Conservation (phyloP, 1,140 invertebrate species). For the Sitophilus oryzae region DNA sequence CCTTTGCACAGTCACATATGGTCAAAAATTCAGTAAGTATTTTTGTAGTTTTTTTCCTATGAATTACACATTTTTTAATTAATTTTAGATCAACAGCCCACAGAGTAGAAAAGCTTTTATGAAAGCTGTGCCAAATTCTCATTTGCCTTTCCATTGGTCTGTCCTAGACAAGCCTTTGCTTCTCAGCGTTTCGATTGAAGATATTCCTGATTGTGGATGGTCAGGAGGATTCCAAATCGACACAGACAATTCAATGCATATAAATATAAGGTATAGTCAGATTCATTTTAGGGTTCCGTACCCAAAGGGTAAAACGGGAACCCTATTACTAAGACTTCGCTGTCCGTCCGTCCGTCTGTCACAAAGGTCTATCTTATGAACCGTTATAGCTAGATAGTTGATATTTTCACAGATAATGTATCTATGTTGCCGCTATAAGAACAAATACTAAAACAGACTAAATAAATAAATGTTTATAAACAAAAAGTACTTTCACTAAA, state of each 20-base stretch:
- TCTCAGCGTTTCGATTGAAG: constrained; percentile 74
- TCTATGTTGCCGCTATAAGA: no score
- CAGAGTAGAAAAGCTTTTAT: constrained; percentile 51
- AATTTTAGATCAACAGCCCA: constrained; percentile 5
- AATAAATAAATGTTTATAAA: no score
- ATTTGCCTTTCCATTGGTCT: constrained; percentile 93
- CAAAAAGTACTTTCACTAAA: no score
- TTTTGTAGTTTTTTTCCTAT: no score
- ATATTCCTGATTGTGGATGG: constrained; percentile 73
- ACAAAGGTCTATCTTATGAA: no score
- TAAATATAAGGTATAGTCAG: constrained; percentile 69
- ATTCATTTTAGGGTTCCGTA: background rate
- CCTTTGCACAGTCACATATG: constrained; percentile 77
- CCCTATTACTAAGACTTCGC: no score
- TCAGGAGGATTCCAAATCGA: constrained; percentile 92
- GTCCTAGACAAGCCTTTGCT: constrained; percentile 81
- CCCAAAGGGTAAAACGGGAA: no score
- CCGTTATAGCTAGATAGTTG: no score
- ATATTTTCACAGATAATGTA: no score
- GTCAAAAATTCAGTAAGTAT: constrained; percentile 45
- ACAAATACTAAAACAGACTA: no score
- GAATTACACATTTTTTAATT: constrained; percentile 60
- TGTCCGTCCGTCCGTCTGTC: no score
- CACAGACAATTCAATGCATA: constrained; percentile 78
- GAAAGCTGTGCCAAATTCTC: constrained; percentile 76